These are phyloP conservation scores for Ariolimax columbianus DNA, from an alignment of 2,888 invertebrate species.

Conservation along the genomic window DNA sequence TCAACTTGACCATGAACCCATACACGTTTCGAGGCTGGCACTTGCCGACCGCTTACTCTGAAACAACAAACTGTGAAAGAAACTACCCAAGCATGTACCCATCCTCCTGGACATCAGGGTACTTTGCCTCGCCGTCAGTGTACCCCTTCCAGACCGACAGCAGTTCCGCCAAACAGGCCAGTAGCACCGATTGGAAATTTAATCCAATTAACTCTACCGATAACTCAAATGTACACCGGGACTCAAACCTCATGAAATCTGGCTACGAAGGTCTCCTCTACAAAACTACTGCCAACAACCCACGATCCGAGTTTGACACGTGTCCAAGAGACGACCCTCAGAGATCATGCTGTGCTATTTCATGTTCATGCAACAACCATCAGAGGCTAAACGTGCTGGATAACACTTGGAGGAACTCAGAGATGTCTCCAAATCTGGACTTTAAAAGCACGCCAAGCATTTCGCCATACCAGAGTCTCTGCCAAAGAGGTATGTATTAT, in stretches of 20 bases:
- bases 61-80: conserved; percentile 69
- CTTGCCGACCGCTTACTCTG: conserved; percentile 69
- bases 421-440: conserved; percentile 65
- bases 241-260: conserved; percentile 55
- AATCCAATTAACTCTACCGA: conserved; percentile 63
- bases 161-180: conserved; percentile 59
- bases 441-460: conserved; percentile 68
- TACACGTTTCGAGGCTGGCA: conserved; percentile 74
- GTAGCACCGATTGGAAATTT: conserved; percentile 69
- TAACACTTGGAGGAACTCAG: conserved; percentile 68
- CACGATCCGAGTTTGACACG: conserved; percentile 43
- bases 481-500: conserved; percentile 65
- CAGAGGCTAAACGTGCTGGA: conserved; percentile 67
- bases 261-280: conserved; percentile 69
- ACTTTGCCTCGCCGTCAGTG: conserved; percentile 68
- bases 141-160: conserved; percentile 69
- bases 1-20: conserved; percentile 66
- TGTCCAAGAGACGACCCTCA: conserved; percentile 63
- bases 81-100: conserved; percentile 70
- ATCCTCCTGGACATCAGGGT: conserved; percentile 70
- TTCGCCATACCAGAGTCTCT: conserved; percentile 68
- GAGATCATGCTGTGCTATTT: conserved; percentile 70
- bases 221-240: conserved; percentile 32
- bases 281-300: conserved; percentile 60
- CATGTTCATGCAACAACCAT: conserved; percentile 68